phyloP scores from a whole-genome alignment of 2,113 vertebrate species.

The Cranoglanis bouderius region DNA sequence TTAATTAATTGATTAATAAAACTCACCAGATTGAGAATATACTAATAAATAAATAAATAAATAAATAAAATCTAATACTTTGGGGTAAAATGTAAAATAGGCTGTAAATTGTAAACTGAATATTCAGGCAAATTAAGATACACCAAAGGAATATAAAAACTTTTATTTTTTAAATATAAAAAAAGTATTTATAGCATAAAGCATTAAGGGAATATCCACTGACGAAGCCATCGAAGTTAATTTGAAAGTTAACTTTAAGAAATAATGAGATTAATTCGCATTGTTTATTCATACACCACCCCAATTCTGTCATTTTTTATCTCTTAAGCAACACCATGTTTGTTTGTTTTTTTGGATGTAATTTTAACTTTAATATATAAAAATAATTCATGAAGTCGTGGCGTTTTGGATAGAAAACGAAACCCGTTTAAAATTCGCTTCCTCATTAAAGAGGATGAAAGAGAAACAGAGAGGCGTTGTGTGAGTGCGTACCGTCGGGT shows the following conservation, averaged over 20 bases:
- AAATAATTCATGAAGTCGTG: background rate
- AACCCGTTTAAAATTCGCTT: background rate
- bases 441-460: background rate
- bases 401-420: background rate
- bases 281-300: background rate
- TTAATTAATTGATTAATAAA: background rate
- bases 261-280: too few relatives aligned
- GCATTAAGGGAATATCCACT: background rate
- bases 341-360: background rate
- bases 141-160: background rate
- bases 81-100: background rate
- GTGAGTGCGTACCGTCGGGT: slow-evolving; percentile 77
- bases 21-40: background rate
- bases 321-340: background rate
- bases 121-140: background rate
- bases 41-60: background rate
- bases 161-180: too few relatives aligned
- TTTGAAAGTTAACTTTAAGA: background rate
- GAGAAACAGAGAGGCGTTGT: background rate
- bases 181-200: background rate
- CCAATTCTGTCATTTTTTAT: background rate
- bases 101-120: background rate
- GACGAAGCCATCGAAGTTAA: background rate
- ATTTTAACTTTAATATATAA: background rate
- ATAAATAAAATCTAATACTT: background rate